Evolutionary conservation across 2,888 invertebrate genomes (phyloP).

Genomic region (Cancer borealis): DNA sequence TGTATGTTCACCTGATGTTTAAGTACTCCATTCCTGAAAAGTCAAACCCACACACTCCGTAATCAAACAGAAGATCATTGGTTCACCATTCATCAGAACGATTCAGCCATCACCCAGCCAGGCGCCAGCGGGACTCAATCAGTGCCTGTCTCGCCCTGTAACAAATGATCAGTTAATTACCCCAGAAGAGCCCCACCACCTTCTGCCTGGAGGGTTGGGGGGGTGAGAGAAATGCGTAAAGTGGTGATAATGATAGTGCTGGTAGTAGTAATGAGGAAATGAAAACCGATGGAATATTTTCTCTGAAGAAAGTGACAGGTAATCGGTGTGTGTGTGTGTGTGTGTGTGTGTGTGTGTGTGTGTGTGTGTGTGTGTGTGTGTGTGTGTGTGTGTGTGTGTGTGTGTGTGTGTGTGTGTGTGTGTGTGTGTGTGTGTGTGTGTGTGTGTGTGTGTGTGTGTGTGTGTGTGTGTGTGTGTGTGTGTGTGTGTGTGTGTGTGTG

Average conservation of each 20-base stretch:
- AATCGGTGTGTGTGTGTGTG: background rate
- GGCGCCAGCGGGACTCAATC: background rate
- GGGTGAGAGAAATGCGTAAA: background rate
- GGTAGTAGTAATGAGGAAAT: background rate
- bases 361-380: constrained; percentile 20
- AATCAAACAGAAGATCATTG: background rate
- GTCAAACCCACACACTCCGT: background rate
- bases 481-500: constrained; percentile 20
- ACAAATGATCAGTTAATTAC: constrained; percentile 1
- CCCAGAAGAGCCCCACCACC: background rate
- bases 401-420: background rate
- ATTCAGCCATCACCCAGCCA: background rate
- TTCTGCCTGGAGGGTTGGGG: background rate
- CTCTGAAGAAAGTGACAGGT: background rate
- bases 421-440: background rate
- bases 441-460: background rate
- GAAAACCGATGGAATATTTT: background rate
- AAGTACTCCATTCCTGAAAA: background rate
- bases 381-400: background rate
- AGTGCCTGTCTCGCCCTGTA: background rate
- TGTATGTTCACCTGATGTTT: background rate
- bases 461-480: constrained; percentile 20
- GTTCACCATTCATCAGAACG: background rate
- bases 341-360: constrained; percentile 20
- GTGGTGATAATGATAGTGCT: background rate